Evolutionary conservation across 2,113 vertebrate species (phyloP).

Genomic region (Edolisoma coerulescens): DNA sequence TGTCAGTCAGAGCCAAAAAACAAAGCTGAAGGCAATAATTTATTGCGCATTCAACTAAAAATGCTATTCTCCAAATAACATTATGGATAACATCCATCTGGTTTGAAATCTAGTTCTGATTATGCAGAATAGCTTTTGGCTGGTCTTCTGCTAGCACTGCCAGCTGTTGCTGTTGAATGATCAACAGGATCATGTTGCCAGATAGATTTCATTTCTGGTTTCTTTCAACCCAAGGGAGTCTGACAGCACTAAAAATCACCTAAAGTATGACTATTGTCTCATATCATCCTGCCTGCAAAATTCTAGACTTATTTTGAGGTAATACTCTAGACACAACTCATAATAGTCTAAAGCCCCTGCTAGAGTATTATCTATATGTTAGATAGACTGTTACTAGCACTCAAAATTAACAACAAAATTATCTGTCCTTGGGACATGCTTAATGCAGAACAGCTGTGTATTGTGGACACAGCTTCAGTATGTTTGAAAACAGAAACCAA

Average conservation of each 20-base stretch:
- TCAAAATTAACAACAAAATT: neutral
- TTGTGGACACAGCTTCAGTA: neutral
- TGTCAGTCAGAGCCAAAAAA: slow-evolving; percentile 1
- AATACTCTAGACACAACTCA: neutral
- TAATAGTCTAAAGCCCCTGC: neutral
- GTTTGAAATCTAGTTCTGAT: slow-evolving; percentile 44
- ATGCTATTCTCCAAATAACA: slow-evolving; percentile 23
- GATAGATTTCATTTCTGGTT: neutral
- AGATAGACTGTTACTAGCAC: neutral
- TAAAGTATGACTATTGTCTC: neutral
- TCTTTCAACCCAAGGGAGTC: neutral
- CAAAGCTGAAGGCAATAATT: slow-evolving; percentile 31
- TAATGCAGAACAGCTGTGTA: neutral
- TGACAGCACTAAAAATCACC: neutral
- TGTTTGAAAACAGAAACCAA: neutral
- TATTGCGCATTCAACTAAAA: slow-evolving; percentile 7
- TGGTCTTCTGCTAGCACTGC: slow-evolving; percentile 11
- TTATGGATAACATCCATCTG: slow-evolving; percentile 48
- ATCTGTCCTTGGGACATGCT: neutral
- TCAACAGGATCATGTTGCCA: neutral
- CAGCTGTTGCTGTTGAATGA: slow-evolving; percentile 41
- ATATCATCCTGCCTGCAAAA: neutral
- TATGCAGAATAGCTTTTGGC: slow-evolving; percentile 45
- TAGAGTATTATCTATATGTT: neutral
- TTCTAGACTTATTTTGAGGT: neutral